phyloP scores from a whole-genome alignment of 2,888 invertebrate genomes.

The Papilio gigon region DNA sequence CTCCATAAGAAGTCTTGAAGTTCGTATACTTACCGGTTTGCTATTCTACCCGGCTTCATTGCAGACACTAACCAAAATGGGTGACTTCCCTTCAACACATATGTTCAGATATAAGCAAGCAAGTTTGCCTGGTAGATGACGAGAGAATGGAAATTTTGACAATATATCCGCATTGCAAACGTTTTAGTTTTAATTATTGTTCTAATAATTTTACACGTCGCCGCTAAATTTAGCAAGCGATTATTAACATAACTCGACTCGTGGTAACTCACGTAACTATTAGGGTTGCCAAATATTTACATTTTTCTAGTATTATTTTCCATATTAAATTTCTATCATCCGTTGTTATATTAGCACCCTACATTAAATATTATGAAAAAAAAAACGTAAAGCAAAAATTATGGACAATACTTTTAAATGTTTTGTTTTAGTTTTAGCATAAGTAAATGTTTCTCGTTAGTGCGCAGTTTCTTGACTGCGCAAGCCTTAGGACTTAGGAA shows the following conservation, averaged over 20 bases:
- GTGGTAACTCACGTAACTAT: slow-evolving; percentile 34
- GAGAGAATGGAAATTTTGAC: background rate
- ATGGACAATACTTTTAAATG: background rate
- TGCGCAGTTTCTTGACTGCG: slow-evolving; percentile 2
- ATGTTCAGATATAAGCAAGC: background rate
- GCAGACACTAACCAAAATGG: background rate
- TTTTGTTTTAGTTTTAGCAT: background rate
- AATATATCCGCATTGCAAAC: slow-evolving; percentile 47
- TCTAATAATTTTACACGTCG: slow-evolving; percentile 46
- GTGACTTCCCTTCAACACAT: background rate
- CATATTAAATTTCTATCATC: background rate
- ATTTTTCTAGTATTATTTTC: background rate
- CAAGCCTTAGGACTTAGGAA: background rate
- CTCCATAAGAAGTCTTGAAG: no score
- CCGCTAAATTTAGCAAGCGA: slow-evolving; percentile 47
- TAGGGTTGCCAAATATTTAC: slow-evolving; percentile 33
- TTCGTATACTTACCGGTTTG: background rate
- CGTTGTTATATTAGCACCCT: background rate
- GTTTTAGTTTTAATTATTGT: slow-evolving; percentile 46
- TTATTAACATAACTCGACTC: slow-evolving; percentile 39
- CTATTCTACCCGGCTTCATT: background rate
- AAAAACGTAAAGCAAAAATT: background rate
- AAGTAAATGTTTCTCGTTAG: background rate
- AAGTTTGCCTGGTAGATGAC: background rate
- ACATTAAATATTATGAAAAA: slow-evolving; percentile 11